These are phyloP conservation scores for Poeciliopsis presidionis DNA, from an alignment of 2,797 vertebrate species.

Conservation along the genomic window DNA sequence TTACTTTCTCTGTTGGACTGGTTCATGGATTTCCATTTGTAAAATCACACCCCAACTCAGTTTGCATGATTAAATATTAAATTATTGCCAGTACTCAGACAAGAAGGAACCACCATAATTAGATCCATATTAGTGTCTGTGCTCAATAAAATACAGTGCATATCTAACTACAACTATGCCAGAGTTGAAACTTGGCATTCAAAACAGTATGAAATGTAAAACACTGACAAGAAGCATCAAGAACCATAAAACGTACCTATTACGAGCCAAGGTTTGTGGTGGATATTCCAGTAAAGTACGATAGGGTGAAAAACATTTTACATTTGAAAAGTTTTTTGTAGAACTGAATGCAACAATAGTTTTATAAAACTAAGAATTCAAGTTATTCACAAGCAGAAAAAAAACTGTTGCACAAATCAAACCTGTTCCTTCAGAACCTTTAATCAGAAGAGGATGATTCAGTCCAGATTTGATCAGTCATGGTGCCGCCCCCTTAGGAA, in stretches of 20 bases:
- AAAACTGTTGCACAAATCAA: not conserved
- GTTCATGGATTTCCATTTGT: slow-evolving; percentile 26
- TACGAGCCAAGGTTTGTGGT: not conserved
- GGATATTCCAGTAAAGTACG: not conserved
- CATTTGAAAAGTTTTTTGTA: not conserved
- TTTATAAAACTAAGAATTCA: not conserved
- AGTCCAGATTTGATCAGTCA: not conserved
- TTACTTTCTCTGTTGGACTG: slow-evolving; percentile 27
- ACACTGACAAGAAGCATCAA: not conserved
- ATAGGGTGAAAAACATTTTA: not conserved
- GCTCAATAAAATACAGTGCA: slow-evolving; percentile 11
- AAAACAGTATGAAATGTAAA: slow-evolving; percentile 10
- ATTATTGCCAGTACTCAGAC: slow-evolving; percentile 55
- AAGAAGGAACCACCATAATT: slow-evolving; percentile 39
- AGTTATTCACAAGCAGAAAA: not conserved
- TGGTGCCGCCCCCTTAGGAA: not conserved
- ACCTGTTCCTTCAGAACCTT: not conserved
- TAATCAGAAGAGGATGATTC: not conserved
- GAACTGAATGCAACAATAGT: not conserved
- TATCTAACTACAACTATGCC: slow-evolving; percentile 14
- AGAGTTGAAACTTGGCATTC: not conserved
- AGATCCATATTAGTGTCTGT: slow-evolving; percentile 24
- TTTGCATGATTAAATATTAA: slow-evolving; percentile 60
- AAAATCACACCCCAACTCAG: slow-evolving; percentile 40
- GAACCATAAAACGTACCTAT: not conserved